These are phyloP conservation scores for Caranx ignobilis DNA, from an alignment of 2,113 vertebrate species.

Conservation along the genomic window DNA sequence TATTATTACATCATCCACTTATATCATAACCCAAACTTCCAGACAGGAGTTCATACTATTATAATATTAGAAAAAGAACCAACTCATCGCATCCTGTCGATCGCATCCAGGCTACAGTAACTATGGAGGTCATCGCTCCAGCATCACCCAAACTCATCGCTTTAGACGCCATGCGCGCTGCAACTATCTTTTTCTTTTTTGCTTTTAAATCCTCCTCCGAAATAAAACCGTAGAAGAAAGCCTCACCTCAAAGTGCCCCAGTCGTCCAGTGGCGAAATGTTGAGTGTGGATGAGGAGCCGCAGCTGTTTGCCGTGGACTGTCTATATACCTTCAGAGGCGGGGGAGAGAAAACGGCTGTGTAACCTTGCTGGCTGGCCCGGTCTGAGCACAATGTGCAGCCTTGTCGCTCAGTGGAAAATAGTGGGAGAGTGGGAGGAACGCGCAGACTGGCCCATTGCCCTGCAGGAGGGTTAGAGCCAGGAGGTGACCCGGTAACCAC, in stretches of 20 bases:
- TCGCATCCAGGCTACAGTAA: conserved; percentile 38
- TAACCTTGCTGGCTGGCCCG: conserved; percentile 63
- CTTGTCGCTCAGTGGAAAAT: conserved; percentile 68
- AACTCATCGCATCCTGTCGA: conserved; percentile 39
- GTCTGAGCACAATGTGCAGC: conserved; percentile 67
- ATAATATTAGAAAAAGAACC: neutral
- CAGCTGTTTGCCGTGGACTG: conserved; percentile 24
- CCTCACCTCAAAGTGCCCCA: conserved; percentile 47
- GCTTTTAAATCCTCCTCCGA: neutral
- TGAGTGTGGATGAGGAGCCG: conserved; percentile 28
- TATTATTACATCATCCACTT: conserved; percentile 13
- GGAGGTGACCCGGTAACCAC: conserved; percentile 66
- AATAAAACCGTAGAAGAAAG: neutral
- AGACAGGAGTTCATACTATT: neutral
- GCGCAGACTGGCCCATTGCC: conserved; percentile 57
- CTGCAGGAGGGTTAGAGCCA: conserved; percentile 55
- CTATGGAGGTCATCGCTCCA: conserved; percentile 53
- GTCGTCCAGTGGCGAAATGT: neutral
- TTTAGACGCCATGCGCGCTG: conserved; percentile 33
- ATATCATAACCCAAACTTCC: conserved; percentile 30
- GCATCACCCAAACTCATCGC: conserved; percentile 48
- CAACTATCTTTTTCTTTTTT: neutral
- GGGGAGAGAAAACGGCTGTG: conserved; percentile 23
- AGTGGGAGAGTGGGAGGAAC: conserved; percentile 79
- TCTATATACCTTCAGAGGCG: conserved; percentile 41